phyloP scores from a whole-genome alignment of 2,113 vertebrate genomes.

The Pseudolaguvia tuberculata region DNA sequence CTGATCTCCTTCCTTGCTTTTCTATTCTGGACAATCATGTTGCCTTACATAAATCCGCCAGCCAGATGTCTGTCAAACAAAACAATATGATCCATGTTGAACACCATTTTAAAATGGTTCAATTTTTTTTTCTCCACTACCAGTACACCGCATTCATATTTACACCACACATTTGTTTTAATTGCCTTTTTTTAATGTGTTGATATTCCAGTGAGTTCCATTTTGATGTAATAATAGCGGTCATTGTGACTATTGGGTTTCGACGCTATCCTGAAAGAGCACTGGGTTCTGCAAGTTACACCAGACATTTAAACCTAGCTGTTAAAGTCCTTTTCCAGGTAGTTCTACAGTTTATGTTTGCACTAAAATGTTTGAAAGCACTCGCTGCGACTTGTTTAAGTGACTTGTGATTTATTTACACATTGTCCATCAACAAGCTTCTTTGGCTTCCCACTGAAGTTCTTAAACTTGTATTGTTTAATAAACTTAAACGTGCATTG shows the following conservation, averaged over 20 bases:
- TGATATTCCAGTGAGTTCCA: background rate
- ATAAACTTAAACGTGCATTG: no score
- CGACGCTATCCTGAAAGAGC: background rate
- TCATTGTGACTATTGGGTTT: background rate
- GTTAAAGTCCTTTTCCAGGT: background rate
- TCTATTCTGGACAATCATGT: conserved; percentile 32
- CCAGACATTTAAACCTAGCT: conserved; percentile 2
- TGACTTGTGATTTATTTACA: background rate
- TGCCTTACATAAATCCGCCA: conserved; percentile 23
- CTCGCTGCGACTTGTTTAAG: conserved; percentile 9
- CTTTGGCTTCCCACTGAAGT: background rate
- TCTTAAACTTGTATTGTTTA: background rate
- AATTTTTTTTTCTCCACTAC: background rate
- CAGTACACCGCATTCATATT: background rate
- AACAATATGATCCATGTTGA: background rate
- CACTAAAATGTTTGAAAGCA: conserved; percentile 8
- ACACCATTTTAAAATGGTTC: background rate
- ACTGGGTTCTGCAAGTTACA: background rate
- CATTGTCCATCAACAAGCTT: conserved; percentile 2
- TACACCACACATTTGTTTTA: background rate
- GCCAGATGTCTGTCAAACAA: background rate
- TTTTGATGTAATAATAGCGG: background rate
- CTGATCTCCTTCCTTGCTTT: conserved; percentile 46
- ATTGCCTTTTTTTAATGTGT: background rate
- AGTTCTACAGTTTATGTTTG: background rate